Evolutionary conservation across 1,140 invertebrate species (phyloP).

Genomic region (Glomeris maerens): DNA sequence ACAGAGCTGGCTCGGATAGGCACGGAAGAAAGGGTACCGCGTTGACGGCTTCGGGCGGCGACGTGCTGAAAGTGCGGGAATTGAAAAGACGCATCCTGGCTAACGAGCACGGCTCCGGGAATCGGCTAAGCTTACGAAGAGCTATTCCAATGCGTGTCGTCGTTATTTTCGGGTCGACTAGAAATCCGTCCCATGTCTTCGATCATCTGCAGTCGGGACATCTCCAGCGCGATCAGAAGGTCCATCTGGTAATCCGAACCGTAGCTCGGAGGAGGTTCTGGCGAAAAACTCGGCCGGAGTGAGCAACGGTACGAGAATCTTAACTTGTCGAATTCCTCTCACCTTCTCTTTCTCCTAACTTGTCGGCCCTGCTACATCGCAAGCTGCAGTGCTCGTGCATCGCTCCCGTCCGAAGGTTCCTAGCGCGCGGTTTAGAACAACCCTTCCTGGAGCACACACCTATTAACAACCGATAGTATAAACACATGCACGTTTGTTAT

Average conservation of each 20-base stretch:
- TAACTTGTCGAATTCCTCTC: conserved; percentile 5
- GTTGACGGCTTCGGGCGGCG: too few species aligned
- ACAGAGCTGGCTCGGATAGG: too few species aligned
- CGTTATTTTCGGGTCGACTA: too few species aligned
- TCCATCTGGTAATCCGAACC: conserved; percentile 45
- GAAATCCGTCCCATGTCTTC: conserved; percentile 41
- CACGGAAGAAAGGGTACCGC: too few species aligned
- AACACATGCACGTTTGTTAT: too few species aligned
- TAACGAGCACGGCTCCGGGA: too few species aligned
- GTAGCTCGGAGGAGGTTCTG: conserved; percentile 24
- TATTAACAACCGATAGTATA: conserved; percentile 12
- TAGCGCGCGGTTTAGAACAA: conserved; percentile 32
- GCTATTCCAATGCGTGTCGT: too few species aligned
- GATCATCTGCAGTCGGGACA: conserved; percentile 53
- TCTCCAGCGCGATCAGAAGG: conserved; percentile 50
- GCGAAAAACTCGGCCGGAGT: conserved; percentile 11
- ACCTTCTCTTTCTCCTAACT: conserved; percentile 21
- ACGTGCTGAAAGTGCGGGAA: too few species aligned
- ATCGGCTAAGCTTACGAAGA: too few species aligned
- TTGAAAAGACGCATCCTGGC: too few species aligned
- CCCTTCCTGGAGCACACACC: conserved; percentile 28
- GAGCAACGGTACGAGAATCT: background rate
- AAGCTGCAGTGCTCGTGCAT: conserved; percentile 39
- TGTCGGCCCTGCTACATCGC: conserved; percentile 30
- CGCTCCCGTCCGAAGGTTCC: conserved; percentile 37